These are phyloP conservation scores for Chydorus sphaericus DNA, from an alignment of 2,888 invertebrate genomes.

Conservation along the genomic window DNA sequence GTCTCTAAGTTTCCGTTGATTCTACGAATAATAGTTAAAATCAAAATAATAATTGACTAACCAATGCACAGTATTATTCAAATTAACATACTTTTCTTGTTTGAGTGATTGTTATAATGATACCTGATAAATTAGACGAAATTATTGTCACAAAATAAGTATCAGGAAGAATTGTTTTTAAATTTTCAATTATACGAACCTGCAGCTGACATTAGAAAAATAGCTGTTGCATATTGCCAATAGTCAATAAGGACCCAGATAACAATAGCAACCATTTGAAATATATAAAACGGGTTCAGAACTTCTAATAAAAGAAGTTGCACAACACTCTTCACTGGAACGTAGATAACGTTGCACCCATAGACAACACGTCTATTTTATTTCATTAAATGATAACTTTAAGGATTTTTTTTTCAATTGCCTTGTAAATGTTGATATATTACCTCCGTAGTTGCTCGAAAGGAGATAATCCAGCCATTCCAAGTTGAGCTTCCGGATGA, in stretches of 20 bases:
- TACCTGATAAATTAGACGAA: constrained; percentile 38
- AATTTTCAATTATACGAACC: neutral
- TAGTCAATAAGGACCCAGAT: constrained; percentile 84
- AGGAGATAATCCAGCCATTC: constrained; percentile 37
- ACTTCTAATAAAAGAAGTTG: constrained; percentile 63
- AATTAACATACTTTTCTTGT: constrained; percentile 51
- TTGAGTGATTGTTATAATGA: constrained; percentile 67
- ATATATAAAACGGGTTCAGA: constrained; percentile 88
- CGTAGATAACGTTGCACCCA: constrained; percentile 67
- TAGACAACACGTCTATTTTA: constrained; percentile 53
- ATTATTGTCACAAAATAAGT: neutral
- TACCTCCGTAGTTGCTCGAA: constrained; percentile 49
- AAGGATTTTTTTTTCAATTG: constrained; percentile 9
- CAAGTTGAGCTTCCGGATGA: constrained; percentile 28
- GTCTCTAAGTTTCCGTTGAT: constrained; percentile 74
- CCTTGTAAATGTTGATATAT: neutral
- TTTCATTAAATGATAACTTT: constrained; percentile 11
- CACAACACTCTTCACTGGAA: constrained; percentile 56
- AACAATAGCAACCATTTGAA: constrained; percentile 78
- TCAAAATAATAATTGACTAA: neutral
- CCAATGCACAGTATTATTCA: neutral
- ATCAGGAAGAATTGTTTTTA: neutral
- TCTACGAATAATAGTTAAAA: constrained; percentile 39
- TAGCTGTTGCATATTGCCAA: constrained; percentile 74
- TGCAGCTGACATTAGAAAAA: constrained; percentile 58